A percentile compares a stretch with the other conserved stretches of the same genome.
These are phyloP conservation scores for Herpetotheres cachinnans DNA, from an alignment of 2,113 vertebrate species.

Conservation along the genomic window DNA sequence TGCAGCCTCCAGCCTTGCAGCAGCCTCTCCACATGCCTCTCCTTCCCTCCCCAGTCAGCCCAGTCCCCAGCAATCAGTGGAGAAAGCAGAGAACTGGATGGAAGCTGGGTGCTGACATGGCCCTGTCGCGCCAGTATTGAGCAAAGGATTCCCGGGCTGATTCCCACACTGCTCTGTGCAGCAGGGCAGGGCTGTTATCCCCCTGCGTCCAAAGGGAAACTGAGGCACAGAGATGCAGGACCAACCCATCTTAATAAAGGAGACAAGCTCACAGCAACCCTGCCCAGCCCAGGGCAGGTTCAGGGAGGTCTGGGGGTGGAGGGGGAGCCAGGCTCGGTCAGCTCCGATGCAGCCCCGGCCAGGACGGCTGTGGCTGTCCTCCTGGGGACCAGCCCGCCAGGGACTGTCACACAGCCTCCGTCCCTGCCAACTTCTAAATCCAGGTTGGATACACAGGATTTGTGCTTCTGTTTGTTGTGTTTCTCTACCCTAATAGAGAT, in stretches of 20 bases:
- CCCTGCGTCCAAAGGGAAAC: neutral
- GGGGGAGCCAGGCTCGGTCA: neutral
- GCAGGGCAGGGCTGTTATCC: neutral
- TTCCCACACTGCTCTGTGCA: neutral
- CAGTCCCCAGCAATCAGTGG: rapidly evolving
- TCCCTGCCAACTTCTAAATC: neutral
- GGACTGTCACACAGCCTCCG: neutral
- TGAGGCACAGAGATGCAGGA: neutral
- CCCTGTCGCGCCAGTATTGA: neutral
- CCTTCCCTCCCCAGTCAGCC: neutral
- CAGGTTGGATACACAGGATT: neutral
- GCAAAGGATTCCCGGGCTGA: neutral
- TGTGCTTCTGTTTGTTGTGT: neutral
- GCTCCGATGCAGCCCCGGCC: neutral
- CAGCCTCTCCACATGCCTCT: neutral
- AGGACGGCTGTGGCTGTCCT: neutral
- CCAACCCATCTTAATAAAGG: rapidly evolving
- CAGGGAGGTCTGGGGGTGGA: neutral
- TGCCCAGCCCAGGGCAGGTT: neutral
- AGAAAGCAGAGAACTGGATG: neutral
- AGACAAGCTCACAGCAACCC: neutral
- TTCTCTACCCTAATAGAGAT: neutral
- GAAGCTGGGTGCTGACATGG: neutral
- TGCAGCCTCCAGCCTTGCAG: neutral
- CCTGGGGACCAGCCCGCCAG: neutral